These are phyloP conservation scores for Pelobates fuscus DNA, from an alignment of 2,113 vertebrate genomes.

Conservation along the genomic window DNA sequence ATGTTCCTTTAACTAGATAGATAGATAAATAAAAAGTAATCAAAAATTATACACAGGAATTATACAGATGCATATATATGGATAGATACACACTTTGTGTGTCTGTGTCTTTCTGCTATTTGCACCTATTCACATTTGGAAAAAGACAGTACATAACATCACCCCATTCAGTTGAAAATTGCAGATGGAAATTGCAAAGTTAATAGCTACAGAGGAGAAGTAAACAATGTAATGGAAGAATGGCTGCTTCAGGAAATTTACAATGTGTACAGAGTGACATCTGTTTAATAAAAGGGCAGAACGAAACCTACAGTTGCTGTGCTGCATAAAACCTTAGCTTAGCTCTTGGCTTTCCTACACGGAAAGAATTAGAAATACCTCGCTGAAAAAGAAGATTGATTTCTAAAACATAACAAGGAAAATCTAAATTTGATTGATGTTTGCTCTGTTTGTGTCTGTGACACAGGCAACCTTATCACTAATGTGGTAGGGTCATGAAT, in stretches of 20 bases:
- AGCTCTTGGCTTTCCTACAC: neutral
- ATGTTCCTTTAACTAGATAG: too few species aligned
- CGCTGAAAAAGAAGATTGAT: conserved; percentile 20
- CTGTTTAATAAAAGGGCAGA: conserved; percentile 16
- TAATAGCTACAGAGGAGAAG: conserved; percentile 28
- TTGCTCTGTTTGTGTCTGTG: conserved; percentile 23
- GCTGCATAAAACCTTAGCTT: conserved; percentile 11
- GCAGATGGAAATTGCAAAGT: conserved; percentile 17
- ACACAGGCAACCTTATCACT: conserved; percentile 25
- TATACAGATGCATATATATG: too few species aligned
- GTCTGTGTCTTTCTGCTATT: neutral
- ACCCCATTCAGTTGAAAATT: conserved; percentile 19
- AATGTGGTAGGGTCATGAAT: conserved; percentile 32
- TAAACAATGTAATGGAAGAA: conserved; percentile 30
- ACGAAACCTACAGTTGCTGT: neutral
- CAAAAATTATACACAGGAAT: too few species aligned
- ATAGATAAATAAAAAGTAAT: too few species aligned
- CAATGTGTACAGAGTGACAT: conserved; percentile 18
- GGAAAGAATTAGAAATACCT: conserved; percentile 24
- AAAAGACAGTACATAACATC: neutral
- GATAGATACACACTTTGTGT: neutral
- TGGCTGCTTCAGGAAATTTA: conserved; percentile 12
- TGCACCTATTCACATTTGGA: too few species aligned
- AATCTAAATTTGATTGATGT: conserved; percentile 41
- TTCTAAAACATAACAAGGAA: conserved; percentile 40